These are phyloP conservation scores for Scyliorhinus canicula DNA, from an alignment of 2,797 vertebrate species.

Conservation along the genomic window DNA sequence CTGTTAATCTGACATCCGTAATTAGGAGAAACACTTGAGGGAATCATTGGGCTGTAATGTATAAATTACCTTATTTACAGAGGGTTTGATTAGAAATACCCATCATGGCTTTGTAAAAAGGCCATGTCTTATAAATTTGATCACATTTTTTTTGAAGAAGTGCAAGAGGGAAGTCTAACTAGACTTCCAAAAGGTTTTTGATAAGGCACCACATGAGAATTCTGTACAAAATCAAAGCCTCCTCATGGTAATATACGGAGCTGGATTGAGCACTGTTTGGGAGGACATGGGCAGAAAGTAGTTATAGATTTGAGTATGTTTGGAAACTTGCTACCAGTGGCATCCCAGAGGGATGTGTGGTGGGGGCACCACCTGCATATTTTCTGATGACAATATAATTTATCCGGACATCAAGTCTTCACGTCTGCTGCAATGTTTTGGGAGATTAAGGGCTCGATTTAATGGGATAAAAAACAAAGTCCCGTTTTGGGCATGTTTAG, in stretches of 20 bases:
- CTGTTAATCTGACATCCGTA: neutral
- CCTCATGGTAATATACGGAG: neutral
- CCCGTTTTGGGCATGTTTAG: no score
- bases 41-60: neutral
- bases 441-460: no score
- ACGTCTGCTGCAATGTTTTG: neutral
- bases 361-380: neutral
- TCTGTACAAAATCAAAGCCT: neutral
- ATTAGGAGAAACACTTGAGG: neutral
- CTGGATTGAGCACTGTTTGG: neutral
- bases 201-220: neutral
- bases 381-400: neutral
- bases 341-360: neutral
- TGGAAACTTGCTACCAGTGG: neutral
- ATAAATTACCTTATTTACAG: neutral
- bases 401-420: neutral
- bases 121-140: neutral
- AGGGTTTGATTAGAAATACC: neutral
- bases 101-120: neutral
- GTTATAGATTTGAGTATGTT: neutral
- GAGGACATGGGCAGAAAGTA: neutral
- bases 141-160: neutral
- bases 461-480: no score
- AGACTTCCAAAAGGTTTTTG: neutral
- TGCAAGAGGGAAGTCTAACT: neutral